Percentiles rank a stretch among this genome's conserved stretches.
Conservation (phyloP, 2,797 vertebrate species). For the Buceros bicornis region DNA sequence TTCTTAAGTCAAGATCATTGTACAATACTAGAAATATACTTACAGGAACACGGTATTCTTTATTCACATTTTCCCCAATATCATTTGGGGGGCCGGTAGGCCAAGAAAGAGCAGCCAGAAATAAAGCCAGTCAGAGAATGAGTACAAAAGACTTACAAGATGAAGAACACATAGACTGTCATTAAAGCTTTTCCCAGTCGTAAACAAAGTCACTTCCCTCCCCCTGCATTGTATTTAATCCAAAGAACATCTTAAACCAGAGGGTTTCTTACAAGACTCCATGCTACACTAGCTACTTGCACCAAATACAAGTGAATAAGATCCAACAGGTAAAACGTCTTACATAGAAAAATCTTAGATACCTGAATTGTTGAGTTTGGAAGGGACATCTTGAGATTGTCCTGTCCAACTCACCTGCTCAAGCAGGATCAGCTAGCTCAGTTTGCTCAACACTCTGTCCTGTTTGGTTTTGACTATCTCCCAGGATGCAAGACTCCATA, state of each 20-base stretch:
- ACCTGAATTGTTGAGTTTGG: neutral
- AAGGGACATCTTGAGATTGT: neutral
- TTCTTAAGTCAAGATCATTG: neutral
- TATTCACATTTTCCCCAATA: neutral
- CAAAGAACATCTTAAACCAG: neutral
- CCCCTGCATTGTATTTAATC: neutral
- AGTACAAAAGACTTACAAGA: neutral
- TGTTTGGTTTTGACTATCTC: neutral
- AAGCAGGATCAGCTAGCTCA: neutral
- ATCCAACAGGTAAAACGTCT: neutral
- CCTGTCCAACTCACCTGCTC: accelerated
- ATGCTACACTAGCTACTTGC: neutral
- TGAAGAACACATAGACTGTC: neutral
- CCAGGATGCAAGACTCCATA: neutral
- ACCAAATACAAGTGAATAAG: neutral
- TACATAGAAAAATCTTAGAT: neutral
- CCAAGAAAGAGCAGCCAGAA: conserved; percentile 29
- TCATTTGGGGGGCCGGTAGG: neutral
- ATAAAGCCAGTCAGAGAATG: neutral
- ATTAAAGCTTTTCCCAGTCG: neutral
- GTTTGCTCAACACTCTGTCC: neutral
- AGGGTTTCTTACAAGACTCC: neutral
- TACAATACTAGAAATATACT: neutral
- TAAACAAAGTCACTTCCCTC: neutral
- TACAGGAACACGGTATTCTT: neutral